These are phyloP conservation scores for Dascyllus trimaculatus DNA, from an alignment of 2,113 vertebrate genomes.

Conservation along the genomic window DNA sequence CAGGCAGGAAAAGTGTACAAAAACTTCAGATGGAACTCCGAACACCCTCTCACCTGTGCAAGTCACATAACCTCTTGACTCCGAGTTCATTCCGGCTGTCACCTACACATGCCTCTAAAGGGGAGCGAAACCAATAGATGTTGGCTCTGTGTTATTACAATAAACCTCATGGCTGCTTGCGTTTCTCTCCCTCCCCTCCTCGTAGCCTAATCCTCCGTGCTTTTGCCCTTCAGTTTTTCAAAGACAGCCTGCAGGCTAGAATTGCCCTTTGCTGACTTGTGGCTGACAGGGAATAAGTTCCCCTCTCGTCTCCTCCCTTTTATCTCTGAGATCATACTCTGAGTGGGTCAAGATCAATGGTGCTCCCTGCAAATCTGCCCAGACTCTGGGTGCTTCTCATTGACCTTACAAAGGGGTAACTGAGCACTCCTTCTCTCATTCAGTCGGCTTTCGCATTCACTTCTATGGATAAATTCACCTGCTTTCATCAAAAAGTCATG, in stretches of 20 bases:
- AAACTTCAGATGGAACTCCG: slow-evolving; percentile 61
- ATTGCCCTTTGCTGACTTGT: slow-evolving; percentile 84
- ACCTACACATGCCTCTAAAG: slow-evolving; percentile 31
- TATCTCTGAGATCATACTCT: slow-evolving; percentile 84
- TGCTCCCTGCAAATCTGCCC: slow-evolving; percentile 82
- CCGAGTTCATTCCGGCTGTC: slow-evolving; percentile 64
- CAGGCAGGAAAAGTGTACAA: slow-evolving; percentile 26
- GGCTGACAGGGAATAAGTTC: slow-evolving; percentile 85
- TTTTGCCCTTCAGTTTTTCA: slow-evolving; percentile 85
- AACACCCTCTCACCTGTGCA: slow-evolving; percentile 41
- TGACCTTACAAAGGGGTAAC: slow-evolving; percentile 76
- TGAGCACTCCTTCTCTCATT: slow-evolving; percentile 47
- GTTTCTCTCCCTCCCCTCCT: slow-evolving; percentile 59
- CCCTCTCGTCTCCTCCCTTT: slow-evolving; percentile 80
- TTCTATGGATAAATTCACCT: slow-evolving; percentile 47
- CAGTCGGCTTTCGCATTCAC: slow-evolving; percentile 41
- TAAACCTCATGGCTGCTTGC: slow-evolving; percentile 65
- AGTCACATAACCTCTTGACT: slow-evolving; percentile 66
- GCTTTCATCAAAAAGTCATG: slow-evolving; percentile 38
- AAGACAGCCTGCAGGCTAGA: slow-evolving; percentile 85
- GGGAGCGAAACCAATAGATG: slow-evolving; percentile 46
- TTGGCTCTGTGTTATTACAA: slow-evolving; percentile 70
- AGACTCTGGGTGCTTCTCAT: slow-evolving; percentile 80
- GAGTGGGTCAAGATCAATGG: slow-evolving; percentile 86
- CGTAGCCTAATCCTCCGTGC: slow-evolving; percentile 79